These are phyloP conservation scores for Eulemur mongoz DNA, from an alignment of 2,797 vertebrate species.

Conservation along the genomic window DNA sequence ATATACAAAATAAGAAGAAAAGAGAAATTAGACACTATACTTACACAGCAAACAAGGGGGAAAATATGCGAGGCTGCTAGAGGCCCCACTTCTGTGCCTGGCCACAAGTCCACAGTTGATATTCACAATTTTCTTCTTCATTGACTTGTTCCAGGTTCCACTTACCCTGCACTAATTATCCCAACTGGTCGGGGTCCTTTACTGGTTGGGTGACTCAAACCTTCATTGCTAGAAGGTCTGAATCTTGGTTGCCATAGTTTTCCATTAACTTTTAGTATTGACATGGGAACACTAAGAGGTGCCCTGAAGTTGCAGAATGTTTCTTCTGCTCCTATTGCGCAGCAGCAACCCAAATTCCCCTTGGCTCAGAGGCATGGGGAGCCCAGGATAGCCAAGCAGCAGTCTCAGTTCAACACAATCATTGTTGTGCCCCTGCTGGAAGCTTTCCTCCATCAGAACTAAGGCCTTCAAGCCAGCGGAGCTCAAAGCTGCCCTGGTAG, in stretches of 20 bases:
- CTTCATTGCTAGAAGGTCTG: neutral
- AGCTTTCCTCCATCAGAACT: neutral
- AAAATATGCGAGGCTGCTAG: too few species aligned
- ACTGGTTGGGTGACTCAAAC: neutral
- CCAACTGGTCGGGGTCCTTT: neutral
- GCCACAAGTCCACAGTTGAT: too few species aligned
- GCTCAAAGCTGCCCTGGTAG: neutral
- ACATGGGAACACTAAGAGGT: neutral
- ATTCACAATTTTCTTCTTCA: neutral
- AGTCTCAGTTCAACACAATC: neutral
- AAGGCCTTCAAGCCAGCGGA: neutral
- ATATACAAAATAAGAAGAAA: neutral
- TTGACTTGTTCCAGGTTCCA: too few species aligned
- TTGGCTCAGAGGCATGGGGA: neutral
- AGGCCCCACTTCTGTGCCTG: neutral
- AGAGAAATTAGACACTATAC: neutral
- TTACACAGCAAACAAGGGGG: neutral
- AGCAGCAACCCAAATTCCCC: neutral
- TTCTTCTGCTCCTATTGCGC: neutral
- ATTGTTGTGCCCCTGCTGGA: neutral
- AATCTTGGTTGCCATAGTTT: neutral
- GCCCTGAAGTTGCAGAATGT: neutral
- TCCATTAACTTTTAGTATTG: neutral
- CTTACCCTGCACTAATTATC: too few species aligned
- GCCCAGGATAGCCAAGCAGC: neutral